A percentile compares a stretch with the other conserved stretches of the same genome.
These are phyloP conservation scores for Nephrocerus scutellatus DNA, from an alignment of 2,888 invertebrate genomes.

Conservation along the genomic window DNA sequence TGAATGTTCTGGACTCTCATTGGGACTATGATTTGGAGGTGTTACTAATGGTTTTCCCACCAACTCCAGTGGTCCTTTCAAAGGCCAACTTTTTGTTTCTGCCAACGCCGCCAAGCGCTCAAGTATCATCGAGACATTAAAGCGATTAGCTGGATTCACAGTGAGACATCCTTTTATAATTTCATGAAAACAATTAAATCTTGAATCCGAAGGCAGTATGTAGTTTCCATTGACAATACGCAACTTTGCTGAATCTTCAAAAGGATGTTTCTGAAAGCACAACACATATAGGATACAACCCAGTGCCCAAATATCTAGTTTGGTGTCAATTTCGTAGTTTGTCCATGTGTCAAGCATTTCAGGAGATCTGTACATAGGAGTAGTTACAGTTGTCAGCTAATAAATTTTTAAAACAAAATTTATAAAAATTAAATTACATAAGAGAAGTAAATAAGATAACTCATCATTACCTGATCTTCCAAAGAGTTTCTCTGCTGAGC, in stretches of 20 bases:
- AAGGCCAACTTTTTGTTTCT: slow-evolving; percentile 74
- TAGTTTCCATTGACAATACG: slow-evolving; percentile 96
- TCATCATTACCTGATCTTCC: slow-evolving; percentile 92
- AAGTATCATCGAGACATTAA: slow-evolving; percentile 70
- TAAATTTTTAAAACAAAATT: slow-evolving; percentile 3
- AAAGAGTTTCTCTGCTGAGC: slow-evolving; percentile 82
- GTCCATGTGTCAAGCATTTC: slow-evolving; percentile 98
- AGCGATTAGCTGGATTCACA: slow-evolving; percentile 74
- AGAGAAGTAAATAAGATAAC: slow-evolving; percentile 18
- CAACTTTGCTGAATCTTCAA: slow-evolving; percentile 91
- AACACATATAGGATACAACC: slow-evolving; percentile 91
- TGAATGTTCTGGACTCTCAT: no score
- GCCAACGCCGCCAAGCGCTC: slow-evolving; percentile 85
- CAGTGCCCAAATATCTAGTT: slow-evolving; percentile 93
- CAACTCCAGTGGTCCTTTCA: slow-evolving; percentile 64
- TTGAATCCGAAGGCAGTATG: slow-evolving; percentile 71
- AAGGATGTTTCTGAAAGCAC: slow-evolving; percentile 92
- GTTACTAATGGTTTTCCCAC: slow-evolving; percentile 40
- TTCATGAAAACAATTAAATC: slow-evolving; percentile 79
- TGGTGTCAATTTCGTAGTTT: slow-evolving; percentile 84
- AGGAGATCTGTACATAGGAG: slow-evolving; percentile 95
- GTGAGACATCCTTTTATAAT: slow-evolving; percentile 79
- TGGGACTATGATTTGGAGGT: slow-evolving; percentile 29
- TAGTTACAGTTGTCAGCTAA: slow-evolving; percentile 52
- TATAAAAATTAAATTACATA: neutral